phyloP scores from a whole-genome alignment of 2,888 invertebrate species.

The Sthenelais limicola region DNA sequence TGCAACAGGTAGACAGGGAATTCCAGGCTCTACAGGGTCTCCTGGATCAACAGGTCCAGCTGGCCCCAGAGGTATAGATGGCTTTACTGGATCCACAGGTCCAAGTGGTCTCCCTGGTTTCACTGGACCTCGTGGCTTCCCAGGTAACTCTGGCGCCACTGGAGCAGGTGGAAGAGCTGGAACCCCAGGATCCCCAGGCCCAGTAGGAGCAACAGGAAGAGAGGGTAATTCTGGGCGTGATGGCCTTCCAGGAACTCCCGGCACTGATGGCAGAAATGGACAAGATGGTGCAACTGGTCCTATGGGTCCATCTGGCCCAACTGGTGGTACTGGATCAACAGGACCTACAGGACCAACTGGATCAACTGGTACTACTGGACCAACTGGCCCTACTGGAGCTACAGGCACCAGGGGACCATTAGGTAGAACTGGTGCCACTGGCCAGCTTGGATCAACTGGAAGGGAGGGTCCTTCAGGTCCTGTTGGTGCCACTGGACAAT shows the following conservation, averaged over 20 bases:
- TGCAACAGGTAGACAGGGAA: too few relatives aligned
- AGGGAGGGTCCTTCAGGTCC: constrained; percentile 16
- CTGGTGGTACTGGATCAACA: background rate
- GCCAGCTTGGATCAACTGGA: constrained; percentile 7
- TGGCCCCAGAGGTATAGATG: too few relatives aligned
- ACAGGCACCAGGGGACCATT: constrained; percentile 8
- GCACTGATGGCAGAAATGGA: constrained; percentile 15
- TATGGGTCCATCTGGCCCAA: constrained; percentile 10
- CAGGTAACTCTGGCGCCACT: background rate
- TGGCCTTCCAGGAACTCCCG: constrained; percentile 26
- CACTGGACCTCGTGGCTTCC: background rate
- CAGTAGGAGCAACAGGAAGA: too few relatives aligned
- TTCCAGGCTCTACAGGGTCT: constrained; percentile 12
- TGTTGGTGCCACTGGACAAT: background rate
- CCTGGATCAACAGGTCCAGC: constrained; percentile 21
- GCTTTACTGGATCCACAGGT: background rate
- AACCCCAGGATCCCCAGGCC: too few relatives aligned
- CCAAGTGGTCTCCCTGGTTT: background rate
- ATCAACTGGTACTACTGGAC: constrained; percentile 17
- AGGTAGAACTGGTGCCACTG: constrained; percentile 26
- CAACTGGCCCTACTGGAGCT: constrained; percentile 14
- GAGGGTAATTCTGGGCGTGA: too few relatives aligned
- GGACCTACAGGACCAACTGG: constrained; percentile 30
- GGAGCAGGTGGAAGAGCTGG: too few relatives aligned
- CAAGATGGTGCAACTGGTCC: constrained; percentile 9